A percentile compares a stretch with the other conserved stretches of the same genome.
Evolutionary conservation across 2,113 vertebrate species (phyloP).

Genomic region (Cervus canadensis): DNA sequence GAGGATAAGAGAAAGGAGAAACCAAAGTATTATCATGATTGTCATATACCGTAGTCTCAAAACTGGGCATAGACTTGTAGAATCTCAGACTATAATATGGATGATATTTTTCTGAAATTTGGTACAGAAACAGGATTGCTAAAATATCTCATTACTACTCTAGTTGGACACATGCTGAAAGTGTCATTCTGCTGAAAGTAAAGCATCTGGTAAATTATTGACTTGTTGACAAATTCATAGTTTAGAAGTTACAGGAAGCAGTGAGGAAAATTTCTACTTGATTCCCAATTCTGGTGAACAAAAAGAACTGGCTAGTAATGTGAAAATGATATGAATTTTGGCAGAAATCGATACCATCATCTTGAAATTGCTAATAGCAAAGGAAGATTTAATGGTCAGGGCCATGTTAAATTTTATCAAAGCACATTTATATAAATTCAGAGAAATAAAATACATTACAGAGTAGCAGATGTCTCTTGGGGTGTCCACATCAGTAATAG

Average conservation of each 20-base stretch:
- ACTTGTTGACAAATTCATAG: constrained; percentile 20
- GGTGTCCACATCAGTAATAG: neutral
- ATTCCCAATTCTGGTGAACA: neutral
- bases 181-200: constrained; percentile 15
- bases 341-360: neutral
- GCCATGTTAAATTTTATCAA: neutral
- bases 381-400: neutral
- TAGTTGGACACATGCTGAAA: neutral
- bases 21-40: neutral
- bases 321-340: constrained; percentile 22
- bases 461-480: neutral
- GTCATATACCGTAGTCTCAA: neutral
- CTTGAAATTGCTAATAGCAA: constrained; percentile 23
- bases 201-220: constrained; percentile 5
- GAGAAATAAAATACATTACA: neutral
- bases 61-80: neutral
- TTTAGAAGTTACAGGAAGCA: constrained; percentile 31
- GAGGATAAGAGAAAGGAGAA: neutral
- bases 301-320: neutral
- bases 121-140: neutral
- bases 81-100: neutral
- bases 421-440: neutral
- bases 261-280: neutral
- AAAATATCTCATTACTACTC: constrained; percentile 8
- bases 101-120: neutral